Evolutionary conservation across 2,113 vertebrate species (phyloP), one percentile per base, ranked within the genome.

Genomic region (Corythoichthys intestinalis): DNA sequence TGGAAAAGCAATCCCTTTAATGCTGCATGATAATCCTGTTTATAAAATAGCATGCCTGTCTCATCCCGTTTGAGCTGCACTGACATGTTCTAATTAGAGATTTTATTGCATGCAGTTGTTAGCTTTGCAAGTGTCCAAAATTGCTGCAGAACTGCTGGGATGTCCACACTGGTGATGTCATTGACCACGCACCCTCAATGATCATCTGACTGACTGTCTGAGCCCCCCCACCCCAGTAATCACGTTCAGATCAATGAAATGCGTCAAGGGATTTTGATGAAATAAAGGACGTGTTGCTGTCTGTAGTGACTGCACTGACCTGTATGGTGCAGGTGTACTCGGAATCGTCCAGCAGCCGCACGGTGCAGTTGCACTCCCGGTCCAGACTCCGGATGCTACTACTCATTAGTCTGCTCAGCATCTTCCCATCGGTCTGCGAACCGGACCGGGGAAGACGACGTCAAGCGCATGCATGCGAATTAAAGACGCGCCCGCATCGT

Each of bases 351-450:
- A 98, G 94, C 87, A 98, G 94, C 83, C 96, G 87, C 87, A 98
- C 96, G 13, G 96, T 98, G 91, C 96, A 98, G 91, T 93, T 94
- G 92, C 92, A 96, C 85, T 96, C 95, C 87, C 95, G 90, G 83
- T 97, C 96, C 92, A 98, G 94, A 91, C 90, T 97, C 93, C 95
- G 92, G 93, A 94, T 94, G 92, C 96, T 98, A 91, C 95, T 94
- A 89, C 95, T 97, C 95, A 96, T 93, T 88, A 96, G 89, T 85
- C 95, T 93, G 91, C 95, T 96, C 91, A 98, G 93, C 96, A 98
- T 97, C 93, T 95, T 96, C 91, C 84, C 48, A 53, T 46, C 79
- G 71, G 87, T 85, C 80, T 80, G 77, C 61, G 80, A 72, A 65
- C 75, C 78, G 83, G 84, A 89, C 86, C 83, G 72, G 80, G 76